A percentile compares a stretch with the other conserved stretches of the same genome.
Evolutionary conservation across 1,140 invertebrate genomes (phyloP).

Genomic region (Macrostomum lignano): DNA sequence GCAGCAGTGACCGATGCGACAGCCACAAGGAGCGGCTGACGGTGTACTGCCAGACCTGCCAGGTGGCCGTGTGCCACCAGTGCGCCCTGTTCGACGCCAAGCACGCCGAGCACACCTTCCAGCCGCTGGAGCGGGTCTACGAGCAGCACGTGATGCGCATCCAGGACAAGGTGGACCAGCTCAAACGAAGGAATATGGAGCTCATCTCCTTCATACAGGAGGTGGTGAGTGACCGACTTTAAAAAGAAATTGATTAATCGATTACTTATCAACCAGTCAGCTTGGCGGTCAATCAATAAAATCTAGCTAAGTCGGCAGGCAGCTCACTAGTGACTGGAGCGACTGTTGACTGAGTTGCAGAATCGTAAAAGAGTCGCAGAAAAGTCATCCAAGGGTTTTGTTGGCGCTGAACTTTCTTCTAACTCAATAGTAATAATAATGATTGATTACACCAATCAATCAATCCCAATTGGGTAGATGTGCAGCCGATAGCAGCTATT

Average conservation of each 20-base stretch:
- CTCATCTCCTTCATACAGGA: constrained; percentile 57
- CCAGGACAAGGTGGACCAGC: constrained; percentile 46
- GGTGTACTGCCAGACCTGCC: constrained; percentile 67
- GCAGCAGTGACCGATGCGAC: constrained; percentile 34
- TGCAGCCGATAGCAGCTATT: too few relatives aligned
- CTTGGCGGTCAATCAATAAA: neutral
- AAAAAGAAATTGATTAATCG: neutral
- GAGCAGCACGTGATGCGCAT: constrained; percentile 57
- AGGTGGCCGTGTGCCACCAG: constrained; percentile 63
- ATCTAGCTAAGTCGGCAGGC: neutral
- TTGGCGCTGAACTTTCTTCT: too few relatives aligned
- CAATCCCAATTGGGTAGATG: too few relatives aligned
- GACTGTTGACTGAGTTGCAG: too few relatives aligned
- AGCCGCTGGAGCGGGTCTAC: constrained; percentile 62
- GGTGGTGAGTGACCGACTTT: constrained; percentile 36
- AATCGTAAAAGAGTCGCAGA: too few relatives aligned
- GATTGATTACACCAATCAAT: too few relatives aligned
- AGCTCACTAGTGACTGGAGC: too few relatives aligned
- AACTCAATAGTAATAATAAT: too few relatives aligned
- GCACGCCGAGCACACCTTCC: constrained; percentile 62
- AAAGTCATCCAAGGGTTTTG: too few relatives aligned
- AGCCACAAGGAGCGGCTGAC: constrained; percentile 56
- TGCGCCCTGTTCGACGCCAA: constrained; percentile 66
- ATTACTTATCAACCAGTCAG: neutral
- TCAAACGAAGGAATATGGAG: constrained; percentile 51